These are phyloP conservation scores for Omphaloscelis lunosa DNA, from an alignment of 2,888 invertebrate genomes.

Conservation along the genomic window DNA sequence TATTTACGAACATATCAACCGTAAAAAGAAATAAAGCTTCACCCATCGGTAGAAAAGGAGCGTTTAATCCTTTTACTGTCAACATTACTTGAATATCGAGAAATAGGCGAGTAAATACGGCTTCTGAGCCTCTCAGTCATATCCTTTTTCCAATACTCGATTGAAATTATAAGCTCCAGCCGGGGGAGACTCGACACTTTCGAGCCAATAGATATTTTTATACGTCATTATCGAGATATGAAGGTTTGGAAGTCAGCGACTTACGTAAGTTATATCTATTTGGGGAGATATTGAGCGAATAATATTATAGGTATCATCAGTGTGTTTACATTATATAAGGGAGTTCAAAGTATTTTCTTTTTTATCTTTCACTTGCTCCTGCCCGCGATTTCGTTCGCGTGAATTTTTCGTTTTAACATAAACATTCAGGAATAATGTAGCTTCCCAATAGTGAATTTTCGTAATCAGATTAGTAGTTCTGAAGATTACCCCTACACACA, in stretches of 20 bases:
- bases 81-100: slow-evolving; percentile 49
- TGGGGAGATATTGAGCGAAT: slow-evolving; percentile 42
- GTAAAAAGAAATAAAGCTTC: slow-evolving; percentile 9
- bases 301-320: slow-evolving; percentile 11
- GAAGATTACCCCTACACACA: background rate
- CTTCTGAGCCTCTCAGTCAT: slow-evolving; percentile 36
- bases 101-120: slow-evolving; percentile 52
- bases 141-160: slow-evolving; percentile 55
- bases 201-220: slow-evolving; percentile 54
- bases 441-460: background rate
- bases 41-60: slow-evolving; percentile 7
- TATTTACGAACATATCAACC: slow-evolving; percentile 11
- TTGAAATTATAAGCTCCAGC: slow-evolving; percentile 62
- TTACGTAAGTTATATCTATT: slow-evolving; percentile 48
- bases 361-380: background rate
- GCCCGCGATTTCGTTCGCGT: background rate
- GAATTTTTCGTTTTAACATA: background rate
- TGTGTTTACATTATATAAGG: background rate
- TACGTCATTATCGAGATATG: slow-evolving; percentile 50
- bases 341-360: slow-evolving; percentile 3
- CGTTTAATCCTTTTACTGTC: slow-evolving; percentile 41
- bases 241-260: slow-evolving; percentile 46
- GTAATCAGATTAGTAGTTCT: background rate
- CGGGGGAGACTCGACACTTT: slow-evolving; percentile 54
- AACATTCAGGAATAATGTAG: background rate